Conservation (phyloP, 2,888 invertebrate genomes). For the Hipparchia sbordonii region DNA sequence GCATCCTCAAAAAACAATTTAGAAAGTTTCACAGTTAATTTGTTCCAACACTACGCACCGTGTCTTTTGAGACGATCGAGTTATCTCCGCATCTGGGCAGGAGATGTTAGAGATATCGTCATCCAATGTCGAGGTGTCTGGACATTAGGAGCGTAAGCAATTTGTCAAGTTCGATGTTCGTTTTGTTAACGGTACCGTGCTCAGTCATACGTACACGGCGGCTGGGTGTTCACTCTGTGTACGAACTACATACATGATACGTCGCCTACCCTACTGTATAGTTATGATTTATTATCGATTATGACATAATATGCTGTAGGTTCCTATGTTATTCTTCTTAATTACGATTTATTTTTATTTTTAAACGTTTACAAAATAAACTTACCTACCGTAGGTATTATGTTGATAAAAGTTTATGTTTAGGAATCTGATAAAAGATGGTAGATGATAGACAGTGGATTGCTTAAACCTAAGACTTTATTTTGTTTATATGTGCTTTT, state of each 20-base stretch:
- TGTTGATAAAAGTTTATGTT: too few relatives aligned
- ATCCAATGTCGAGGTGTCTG: conserved; percentile 72
- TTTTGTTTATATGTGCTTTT: too few relatives aligned
- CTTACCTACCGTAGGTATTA: too few relatives aligned
- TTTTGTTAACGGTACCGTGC: conserved; percentile 68
- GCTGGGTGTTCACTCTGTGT: conserved; percentile 38
- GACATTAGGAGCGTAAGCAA: conserved; percentile 80
- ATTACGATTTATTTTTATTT: not conserved
- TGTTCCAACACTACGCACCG: conserved; percentile 31
- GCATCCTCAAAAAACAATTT: conserved; percentile 28
- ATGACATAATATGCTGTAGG: not conserved
- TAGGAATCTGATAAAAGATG: too few relatives aligned
- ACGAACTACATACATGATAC: conserved; percentile 16
- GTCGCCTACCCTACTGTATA: not conserved
- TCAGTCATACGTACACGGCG: conserved; percentile 43
- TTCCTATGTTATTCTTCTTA: not conserved
- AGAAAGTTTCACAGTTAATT: conserved; percentile 39
- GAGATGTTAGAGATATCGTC: conserved; percentile 73
- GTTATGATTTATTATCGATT: not conserved
- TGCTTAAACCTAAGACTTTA: too few relatives aligned
- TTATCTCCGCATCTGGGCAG: conserved; percentile 75
- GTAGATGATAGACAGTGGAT: too few relatives aligned
- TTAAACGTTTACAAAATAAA: not conserved
- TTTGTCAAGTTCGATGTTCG: conserved; percentile 78
- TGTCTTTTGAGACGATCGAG: conserved; percentile 69